Base-by-base conservation (phyloP, 1,140 invertebrate species). In the Zaprionus ghesquierei region DNA sequence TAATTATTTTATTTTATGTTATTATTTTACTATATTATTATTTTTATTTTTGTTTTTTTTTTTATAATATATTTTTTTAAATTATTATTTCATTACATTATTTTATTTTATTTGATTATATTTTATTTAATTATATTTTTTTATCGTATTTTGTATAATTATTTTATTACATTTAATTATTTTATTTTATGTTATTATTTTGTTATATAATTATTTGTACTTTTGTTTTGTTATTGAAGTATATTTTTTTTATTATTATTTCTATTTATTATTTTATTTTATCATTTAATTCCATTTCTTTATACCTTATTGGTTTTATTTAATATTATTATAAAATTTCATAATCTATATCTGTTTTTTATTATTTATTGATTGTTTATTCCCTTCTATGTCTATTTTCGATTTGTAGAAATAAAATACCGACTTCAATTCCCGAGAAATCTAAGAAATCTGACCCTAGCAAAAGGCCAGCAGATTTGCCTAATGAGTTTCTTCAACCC, bases 401-500 rank as follows among this genome's bases (percentile, higher is more conserved):
- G 35, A 41, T n/a, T 41, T 41, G n/a, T 41, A 41, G 6, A 2
- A 41, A 41, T 2, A 38, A 49, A 46, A 33, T 6, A n/a, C 15
- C n/a, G 22, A 44, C 9, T 62, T 25, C 2, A 53, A 9, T 58
- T 1, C 54, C 25, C 12, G 20, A 4, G 10, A 10, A 20, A 4
- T n/a, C 41, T 12, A 41, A 50, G 46, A 25, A 51, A 62, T 33
- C 46, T 20, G 2, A n/a, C n/a, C n/a, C n/a, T 15, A 49, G 31
- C 58, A 38, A 51, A 23, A 27, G n/a, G 35, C 35, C 25, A 49
- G 27, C 35, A 55, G 29, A 64, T 56, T 64, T 50, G 23, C 31
- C 53, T 41, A 64, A 65, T 71, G 62, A 65, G 69, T 65, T 65
- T 23, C 31, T 68, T 68, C 55, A 66, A 68, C 54, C 29, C 55